Evolutionary conservation across 1,140 invertebrate species (phyloP), one percentile per base, ranked within the genome.

Genomic region (Zophobas morio): DNA sequence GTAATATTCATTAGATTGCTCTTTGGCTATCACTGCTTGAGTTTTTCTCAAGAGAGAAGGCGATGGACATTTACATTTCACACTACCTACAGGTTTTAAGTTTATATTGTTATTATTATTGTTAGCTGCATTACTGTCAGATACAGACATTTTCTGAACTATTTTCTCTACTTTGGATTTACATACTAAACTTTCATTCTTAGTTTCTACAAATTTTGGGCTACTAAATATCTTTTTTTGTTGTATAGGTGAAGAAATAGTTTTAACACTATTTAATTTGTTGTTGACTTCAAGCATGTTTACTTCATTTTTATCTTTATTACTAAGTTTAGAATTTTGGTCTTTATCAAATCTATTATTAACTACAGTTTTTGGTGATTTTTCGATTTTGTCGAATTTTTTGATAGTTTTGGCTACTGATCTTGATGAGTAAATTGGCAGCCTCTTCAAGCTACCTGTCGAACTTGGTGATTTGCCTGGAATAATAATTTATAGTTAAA

Each of bases 321-420:
- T 54, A 54, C 20, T 54, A 32, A 34, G 32, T 35, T 46, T 35
- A 63, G 40, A 35, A 6, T 54, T 20, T 8, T 72, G 53, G 4
- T 75, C 47, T 57, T 66, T 42, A 8, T 35, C 33, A 42, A 56
- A 56, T 63, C 20, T 66, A 66, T 42, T 66, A 42, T 40, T 42
- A 66, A 42, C 60, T 47, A 47, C 34, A n/a, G 20, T 57, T 51
- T 72, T 60, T 53, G 74, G 57, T 35, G 42, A n/a, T 63, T 47
- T 42, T 20, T 74, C 72, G 33, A 72, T 34, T 77, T 76, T 70
- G 56, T 84, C 81, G 71, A 85, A 84, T 82, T 85, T 85, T 57
- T 82, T 84, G 56, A 84, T 84, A 34, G 81, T 80, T 54, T 77
- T 81, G n/a, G 84, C 82, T 6, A 85, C 83, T 34, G 80, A 81